phyloP scores from a whole-genome alignment of 1,140 invertebrate genomes.

The Drosophila kurseongensis region DNA sequence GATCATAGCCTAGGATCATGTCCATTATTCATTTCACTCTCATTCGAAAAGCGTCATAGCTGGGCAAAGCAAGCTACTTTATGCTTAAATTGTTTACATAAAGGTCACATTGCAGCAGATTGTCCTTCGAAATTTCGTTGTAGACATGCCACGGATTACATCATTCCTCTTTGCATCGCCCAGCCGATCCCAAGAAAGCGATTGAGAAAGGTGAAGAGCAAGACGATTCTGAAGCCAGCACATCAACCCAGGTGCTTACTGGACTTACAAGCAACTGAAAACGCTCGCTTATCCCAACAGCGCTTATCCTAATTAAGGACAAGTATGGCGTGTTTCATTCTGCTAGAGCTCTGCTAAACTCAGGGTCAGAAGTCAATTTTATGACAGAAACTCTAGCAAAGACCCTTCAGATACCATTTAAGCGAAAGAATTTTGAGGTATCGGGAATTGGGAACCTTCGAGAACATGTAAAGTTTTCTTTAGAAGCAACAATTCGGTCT shows the following conservation, averaged over 20 bases:
- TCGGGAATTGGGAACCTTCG: background rate
- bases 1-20: too few relatives aligned
- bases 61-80: too few relatives aligned
- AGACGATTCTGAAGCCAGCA: background rate
- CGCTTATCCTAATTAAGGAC: background rate
- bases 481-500: too few relatives aligned
- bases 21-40: background rate
- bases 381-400: background rate
- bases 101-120: background rate
- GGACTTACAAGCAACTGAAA: background rate
- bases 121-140: too few relatives aligned
- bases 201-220: background rate
- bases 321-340: background rate
- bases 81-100: background rate
- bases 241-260: background rate
- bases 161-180: too few relatives aligned
- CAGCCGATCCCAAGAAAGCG: background rate
- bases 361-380: slow-evolving; percentile 1
- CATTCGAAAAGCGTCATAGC: background rate
- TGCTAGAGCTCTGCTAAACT: slow-evolving; percentile 2
- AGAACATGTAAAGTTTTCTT: too few relatives aligned
- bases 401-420: slow-evolving; percentile 1
- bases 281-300: background rate
- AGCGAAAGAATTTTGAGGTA: slow-evolving; percentile 3
- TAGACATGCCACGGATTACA: background rate